Percentiles rank a stretch among this genome's conserved stretches.
Evolutionary conservation across 2,113 vertebrate genomes (phyloP).

Genomic region (Halichoeres trimaculatus): DNA sequence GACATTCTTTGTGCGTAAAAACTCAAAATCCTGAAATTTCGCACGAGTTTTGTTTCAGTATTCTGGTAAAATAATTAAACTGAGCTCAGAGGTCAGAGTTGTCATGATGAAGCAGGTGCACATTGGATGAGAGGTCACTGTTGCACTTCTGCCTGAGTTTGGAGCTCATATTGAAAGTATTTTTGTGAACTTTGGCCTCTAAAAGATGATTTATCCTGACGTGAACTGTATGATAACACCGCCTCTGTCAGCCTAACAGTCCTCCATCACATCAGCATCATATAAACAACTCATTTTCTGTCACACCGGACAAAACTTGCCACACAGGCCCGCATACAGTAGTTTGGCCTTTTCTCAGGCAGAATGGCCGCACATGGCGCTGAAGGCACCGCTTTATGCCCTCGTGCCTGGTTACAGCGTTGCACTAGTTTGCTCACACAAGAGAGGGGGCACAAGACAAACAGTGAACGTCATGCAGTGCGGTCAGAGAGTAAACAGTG

Average conservation of each 20-base stretch:
- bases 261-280: conserved; percentile 42
- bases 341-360: conserved; percentile 44
- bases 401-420: conserved; percentile 83
- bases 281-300: conserved; percentile 57
- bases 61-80: background rate
- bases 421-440: conserved; percentile 80
- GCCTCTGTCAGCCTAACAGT: conserved; percentile 35
- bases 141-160: background rate
- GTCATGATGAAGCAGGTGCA: background rate
- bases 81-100: conserved; percentile 1
- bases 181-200: background rate
- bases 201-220: background rate
- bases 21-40: background rate
- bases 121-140: no score
- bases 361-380: conserved; percentile 69
- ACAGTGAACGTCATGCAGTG: conserved; percentile 83
- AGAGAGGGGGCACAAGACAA: conserved; percentile 72
- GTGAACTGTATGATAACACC: conserved; percentile 9
- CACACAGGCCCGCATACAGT: conserved; percentile 60
- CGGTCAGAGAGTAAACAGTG: conserved; percentile 85
- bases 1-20: background rate
- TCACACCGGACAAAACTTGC: conserved; percentile 31
- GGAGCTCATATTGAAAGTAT: background rate
- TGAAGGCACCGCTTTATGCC: conserved; percentile 74
- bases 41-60: background rate